Evolutionary conservation across 2,888 invertebrate genomes (phyloP), one percentile per base, ranked within the genome.

Genomic region (Hypena proboscidalis): DNA sequence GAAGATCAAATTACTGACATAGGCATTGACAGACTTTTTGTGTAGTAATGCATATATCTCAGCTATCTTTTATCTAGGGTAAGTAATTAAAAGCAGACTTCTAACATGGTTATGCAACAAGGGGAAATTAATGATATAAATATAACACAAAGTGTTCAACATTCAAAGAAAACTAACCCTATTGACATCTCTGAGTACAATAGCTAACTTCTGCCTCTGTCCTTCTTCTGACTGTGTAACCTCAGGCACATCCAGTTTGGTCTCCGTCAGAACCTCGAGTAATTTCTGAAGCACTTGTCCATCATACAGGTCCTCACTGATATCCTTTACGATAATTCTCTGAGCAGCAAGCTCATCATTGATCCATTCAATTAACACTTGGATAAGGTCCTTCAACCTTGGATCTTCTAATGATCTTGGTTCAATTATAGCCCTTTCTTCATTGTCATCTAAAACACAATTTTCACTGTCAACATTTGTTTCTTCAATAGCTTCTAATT

Each of bases 141-240:
- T 7, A 21, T 9, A 3, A 6, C 22, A 22, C 7, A 13, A 19
- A 29, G 10, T 5, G 3, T 17, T 4, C 17, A 4, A 17, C 3
- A 3, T 17, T 4, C 5, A 17, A 4, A 4, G 17, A 5, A 7
- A 29, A 50, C 65, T 58, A 73, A 97, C 96, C 77, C 95, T 94
- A 84, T 98, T 98, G 8, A 97, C 96, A 49, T 97, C 95, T 59
- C 95, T 94, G 25, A 99, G 88, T 21, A 99, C 98, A 47, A 97
- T 94, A 43, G 94, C 93, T 19, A 99, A 88, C 76, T 99, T 99
- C 77, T 99, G 98, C 52, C 97, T 95, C 83, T 99, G 99, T 0
- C 98, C 98, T 80, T 98, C 97, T 83, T 99, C 99, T 0, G 98
- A 98, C 82, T 99, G 99, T 0, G 99, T 98, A 1, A 99, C 99